Base-by-base conservation (phyloP, 2,888 invertebrate species). In the Monopis laevigella region DNA sequence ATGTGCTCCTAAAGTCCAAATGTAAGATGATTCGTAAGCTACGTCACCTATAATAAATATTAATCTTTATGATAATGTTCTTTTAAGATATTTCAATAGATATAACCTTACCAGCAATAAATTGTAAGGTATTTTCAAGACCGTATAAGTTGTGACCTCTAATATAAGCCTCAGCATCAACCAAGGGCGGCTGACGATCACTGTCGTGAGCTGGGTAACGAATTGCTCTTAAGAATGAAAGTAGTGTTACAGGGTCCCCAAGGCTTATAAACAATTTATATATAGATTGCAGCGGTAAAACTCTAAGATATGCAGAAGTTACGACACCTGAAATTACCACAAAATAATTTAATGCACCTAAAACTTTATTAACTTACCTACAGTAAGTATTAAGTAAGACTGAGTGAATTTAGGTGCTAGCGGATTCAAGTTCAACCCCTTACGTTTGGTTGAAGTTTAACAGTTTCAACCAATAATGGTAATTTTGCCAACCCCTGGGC, bases 191-290 rank as follows among this genome's bases (percentile, higher is more conserved):
- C 42, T 56, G 60, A 11, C 45, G 17, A 3, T 60, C 53, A 3
- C 48, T 29, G 41, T 52, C 48, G 45, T 73, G 59, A 2, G 64
- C 54, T 2, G 66, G 54, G 8, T 51, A 52, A 7, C 65, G 67
- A 16, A 65, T 56, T 1, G 69, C 64, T 41, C 59, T 54, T 3
- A 84, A 49, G 45, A 80, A 71, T 16, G 54, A 52, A 10, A 71
- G 65, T 10, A 74, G 65, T 0, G 81, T 71, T 45, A 74, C 77
- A 0, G 82, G 81, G 46, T 82, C 78, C 8, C 81, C 82, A 27
- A 83, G 50, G 18, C 51, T 51, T 43, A 57, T 56, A 55, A 82
- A 84, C 27, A 84, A 53, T 29, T 59, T 50, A 48, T 84, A 83
- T 7, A 72, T 52, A 2, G 58, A 63, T 49, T 64, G 64, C 36